A percentile compares a stretch with the other conserved stretches of the same genome.
phyloP scores from a whole-genome alignment of 2,113 vertebrate species.

The mouse (Mus musculus) region DNA sequence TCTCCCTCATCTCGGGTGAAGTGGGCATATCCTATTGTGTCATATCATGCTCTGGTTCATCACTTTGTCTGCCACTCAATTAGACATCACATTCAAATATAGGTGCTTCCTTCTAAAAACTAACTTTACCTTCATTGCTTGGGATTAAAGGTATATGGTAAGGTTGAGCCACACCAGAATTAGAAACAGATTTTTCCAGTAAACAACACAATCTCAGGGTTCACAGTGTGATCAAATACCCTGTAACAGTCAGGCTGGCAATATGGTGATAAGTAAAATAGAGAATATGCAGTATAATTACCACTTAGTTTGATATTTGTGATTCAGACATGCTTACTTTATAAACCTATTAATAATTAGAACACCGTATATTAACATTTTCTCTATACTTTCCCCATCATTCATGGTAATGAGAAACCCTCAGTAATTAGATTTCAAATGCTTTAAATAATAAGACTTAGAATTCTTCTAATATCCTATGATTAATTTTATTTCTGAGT shows the following conservation, averaged over 20 bases:
- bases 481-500: conserved; percentile 41
- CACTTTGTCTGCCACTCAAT: too few species aligned
- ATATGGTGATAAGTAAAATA: conserved; percentile 12
- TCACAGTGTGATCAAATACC: too few species aligned
- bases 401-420: neutral
- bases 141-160: too few species aligned
- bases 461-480: neutral
- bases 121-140: too few species aligned
- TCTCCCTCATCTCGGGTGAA: too few species aligned
- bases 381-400: neutral
- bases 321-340: neutral
- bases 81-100: too few species aligned
- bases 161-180: too few species aligned
- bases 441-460: neutral
- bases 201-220: too few species aligned
- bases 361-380: neutral
- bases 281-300: neutral
- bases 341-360: neutral
- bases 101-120: too few species aligned
- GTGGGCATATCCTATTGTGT: too few species aligned
- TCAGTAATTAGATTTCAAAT: neutral
- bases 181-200: too few species aligned
- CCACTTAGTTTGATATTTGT: neutral
- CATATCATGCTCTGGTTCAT: too few species aligned
- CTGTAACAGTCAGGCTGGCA: neutral